Percentiles rank a stretch among this genome's conserved stretches.
phyloP scores from a whole-genome alignment of 2,797 vertebrate species.

The Balearica regulorum region DNA sequence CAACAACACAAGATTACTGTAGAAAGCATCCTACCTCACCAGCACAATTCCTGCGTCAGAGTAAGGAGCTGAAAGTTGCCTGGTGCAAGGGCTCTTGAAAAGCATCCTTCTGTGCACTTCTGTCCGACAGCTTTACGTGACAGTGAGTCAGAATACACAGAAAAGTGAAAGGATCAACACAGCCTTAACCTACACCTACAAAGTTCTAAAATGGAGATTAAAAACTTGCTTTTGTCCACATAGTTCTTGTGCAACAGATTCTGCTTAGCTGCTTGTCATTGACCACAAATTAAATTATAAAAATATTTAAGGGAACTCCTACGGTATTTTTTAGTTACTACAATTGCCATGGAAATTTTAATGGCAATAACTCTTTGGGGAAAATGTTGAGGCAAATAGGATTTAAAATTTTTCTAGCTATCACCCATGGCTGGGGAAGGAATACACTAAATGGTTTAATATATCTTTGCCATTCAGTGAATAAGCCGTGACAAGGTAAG shows the following conservation, averaged over 20 bases:
- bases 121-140: not conserved
- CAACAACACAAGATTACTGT: not conserved
- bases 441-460: not conserved
- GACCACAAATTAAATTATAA: not conserved
- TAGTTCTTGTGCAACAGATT: not conserved
- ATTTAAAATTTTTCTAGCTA: not conserved
- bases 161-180: not conserved
- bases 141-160: not conserved
- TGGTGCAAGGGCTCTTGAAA: rapidly evolving
- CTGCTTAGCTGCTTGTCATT: not conserved
- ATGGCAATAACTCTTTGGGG: not conserved
- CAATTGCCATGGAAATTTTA: not conserved
- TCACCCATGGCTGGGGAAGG: not conserved
- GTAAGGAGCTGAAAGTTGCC: not conserved
- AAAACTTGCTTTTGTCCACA: not conserved
- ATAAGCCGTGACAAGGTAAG: not conserved
- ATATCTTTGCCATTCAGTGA: not conserved
- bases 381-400: not conserved
- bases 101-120: not conserved
- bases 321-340: not conserved
- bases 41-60: not conserved
- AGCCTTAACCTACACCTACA: not conserved
- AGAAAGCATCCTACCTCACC: not conserved
- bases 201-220: not conserved
- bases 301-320: not conserved